Evolutionary conservation across 2,113 vertebrate genomes (phyloP).

Genomic region (Charina bottae): DNA sequence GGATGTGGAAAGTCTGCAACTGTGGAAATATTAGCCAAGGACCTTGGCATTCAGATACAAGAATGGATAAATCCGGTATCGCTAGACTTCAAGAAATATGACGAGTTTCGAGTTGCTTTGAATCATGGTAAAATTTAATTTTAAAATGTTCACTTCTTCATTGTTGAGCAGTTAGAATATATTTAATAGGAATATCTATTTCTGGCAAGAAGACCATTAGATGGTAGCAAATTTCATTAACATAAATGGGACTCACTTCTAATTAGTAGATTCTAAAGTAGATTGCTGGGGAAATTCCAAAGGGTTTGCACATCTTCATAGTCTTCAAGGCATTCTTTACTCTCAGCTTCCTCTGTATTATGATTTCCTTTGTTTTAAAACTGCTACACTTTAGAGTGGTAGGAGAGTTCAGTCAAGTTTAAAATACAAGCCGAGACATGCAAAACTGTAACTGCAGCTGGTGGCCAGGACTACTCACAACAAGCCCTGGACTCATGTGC

Average conservation of each 20-base stretch:
- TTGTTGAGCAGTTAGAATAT: neutral
- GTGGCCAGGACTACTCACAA: neutral
- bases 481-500: neutral
- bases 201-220: neutral
- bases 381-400: neutral
- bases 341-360: neutral
- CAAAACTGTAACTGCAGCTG: neutral
- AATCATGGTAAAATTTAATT: conserved; percentile 73
- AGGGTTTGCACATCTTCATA: neutral
- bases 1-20: conserved; percentile 95
- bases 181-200: neutral
- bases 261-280: neutral
- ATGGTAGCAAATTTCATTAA: neutral
- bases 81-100: conserved; percentile 72
- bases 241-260: neutral
- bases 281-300: neutral
- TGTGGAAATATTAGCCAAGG: conserved; percentile 81
- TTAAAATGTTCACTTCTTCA: conserved; percentile 1
- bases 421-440: neutral
- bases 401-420: neutral
- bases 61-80: conserved; percentile 92
- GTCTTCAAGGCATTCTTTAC: neutral
- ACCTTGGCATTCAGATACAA: conserved; percentile 83
- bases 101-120: conserved; percentile 74
- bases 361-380: neutral